Evolutionary conservation across 2,797 vertebrate species (phyloP).

Genomic region (Brachyrhaphis roseni): DNA sequence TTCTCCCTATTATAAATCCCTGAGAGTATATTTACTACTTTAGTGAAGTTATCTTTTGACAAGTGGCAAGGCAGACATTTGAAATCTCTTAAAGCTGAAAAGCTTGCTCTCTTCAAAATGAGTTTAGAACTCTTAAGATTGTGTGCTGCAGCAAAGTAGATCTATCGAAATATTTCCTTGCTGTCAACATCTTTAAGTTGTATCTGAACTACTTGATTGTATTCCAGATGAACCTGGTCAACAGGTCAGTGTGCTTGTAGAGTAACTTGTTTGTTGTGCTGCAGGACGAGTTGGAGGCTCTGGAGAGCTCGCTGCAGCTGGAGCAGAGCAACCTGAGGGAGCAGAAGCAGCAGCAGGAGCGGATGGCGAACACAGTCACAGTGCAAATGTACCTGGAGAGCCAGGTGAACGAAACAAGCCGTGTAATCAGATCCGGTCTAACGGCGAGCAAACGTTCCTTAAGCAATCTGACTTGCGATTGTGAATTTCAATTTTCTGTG

Average conservation of each 20-base stretch:
- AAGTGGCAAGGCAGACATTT: background rate
- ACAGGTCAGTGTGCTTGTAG: background rate
- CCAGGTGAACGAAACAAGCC: slow-evolving; percentile 81
- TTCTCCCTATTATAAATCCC: background rate
- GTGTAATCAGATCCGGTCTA: background rate
- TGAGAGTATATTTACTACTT: background rate
- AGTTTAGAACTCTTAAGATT: background rate
- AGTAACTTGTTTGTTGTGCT: slow-evolving; percentile 24
- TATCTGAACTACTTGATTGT: background rate
- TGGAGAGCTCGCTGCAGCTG: slow-evolving; percentile 86
- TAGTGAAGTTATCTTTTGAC: background rate
- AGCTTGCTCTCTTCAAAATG: background rate
- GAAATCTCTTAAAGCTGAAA: background rate
- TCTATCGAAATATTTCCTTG: background rate
- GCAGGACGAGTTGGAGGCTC: slow-evolving; percentile 88
- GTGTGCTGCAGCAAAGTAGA: background rate
- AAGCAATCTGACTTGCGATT: background rate
- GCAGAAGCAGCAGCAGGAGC: slow-evolving; percentile 92
- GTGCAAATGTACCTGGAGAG: slow-evolving; percentile 97
- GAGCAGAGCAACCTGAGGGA: slow-evolving; percentile 86
- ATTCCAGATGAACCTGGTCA: background rate
- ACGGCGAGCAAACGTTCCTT: background rate
- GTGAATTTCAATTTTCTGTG: background rate
- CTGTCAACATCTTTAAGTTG: background rate
- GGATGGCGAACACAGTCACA: slow-evolving; percentile 90